Conservation (phyloP, 1,140 invertebrate species). For the Zaprionus nigranus region DNA sequence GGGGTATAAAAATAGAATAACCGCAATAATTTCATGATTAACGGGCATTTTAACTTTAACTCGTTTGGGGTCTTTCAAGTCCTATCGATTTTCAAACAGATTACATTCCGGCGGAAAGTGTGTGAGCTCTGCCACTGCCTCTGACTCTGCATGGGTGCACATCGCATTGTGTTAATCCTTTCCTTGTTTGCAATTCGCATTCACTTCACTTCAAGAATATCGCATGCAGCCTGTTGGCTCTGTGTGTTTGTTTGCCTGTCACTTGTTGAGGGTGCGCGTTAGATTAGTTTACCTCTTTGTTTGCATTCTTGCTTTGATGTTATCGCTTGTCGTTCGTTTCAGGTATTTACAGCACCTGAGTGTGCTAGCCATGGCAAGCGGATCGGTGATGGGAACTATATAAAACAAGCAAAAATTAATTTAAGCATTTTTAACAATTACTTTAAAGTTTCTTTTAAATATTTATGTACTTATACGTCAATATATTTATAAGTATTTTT, state of each 20-base stretch:
- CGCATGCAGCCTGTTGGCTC: conserved; percentile 41
- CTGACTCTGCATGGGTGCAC: background rate
- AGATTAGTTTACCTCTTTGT: conserved; percentile 33
- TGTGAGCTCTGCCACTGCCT: background rate
- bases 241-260: conserved; percentile 23
- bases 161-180: conserved; percentile 37
- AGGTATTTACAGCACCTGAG: conserved; percentile 20
- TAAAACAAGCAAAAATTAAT: background rate
- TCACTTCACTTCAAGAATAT: conserved; percentile 66
- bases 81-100: conserved; percentile 55
- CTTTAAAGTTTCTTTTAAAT: too few relatives aligned
- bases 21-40: conserved; percentile 64
- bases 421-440: too few relatives aligned
- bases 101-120: background rate
- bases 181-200: conserved; percentile 22
- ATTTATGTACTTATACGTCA: too few relatives aligned
- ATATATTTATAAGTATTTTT: too few relatives aligned
- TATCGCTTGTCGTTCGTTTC: conserved; percentile 16
- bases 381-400: background rate
- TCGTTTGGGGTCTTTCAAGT: conserved; percentile 45
- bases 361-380: background rate
- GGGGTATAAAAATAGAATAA: conserved; percentile 40
- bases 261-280: conserved; percentile 13
- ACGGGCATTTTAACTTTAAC: conserved; percentile 34
- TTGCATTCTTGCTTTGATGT: conserved; percentile 32